phyloP scores from a whole-genome alignment of 2,113 vertebrate genomes.

The Cheilinus undulatus region DNA sequence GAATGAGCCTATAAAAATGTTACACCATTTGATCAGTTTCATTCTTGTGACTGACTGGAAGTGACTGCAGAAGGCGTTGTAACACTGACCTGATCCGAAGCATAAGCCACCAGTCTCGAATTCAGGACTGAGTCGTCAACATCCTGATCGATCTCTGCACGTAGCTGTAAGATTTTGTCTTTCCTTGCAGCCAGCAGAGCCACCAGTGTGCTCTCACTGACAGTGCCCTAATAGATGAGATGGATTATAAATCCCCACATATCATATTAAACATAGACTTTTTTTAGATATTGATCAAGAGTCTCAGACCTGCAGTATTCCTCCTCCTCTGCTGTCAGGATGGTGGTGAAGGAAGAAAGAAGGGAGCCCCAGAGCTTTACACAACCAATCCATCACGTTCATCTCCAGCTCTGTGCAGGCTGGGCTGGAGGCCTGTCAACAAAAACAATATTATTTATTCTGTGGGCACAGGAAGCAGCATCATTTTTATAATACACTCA shows the following conservation, averaged over 20 bases:
- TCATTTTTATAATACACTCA: background rate
- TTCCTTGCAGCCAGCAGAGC: conserved; percentile 93
- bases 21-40: background rate
- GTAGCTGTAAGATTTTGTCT: conserved; percentile 90
- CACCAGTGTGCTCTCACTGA: conserved; percentile 94
- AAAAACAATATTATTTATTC: background rate
- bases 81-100: conserved; percentile 91
- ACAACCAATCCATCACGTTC: conserved; percentile 97
- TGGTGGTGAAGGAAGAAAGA: conserved; percentile 92
- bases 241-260: background rate
- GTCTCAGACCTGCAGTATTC: conserved; percentile 89
- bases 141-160: conserved; percentile 82
- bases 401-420: conserved; percentile 97
- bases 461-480: background rate
- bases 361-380: conserved; percentile 94
- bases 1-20: conserved; percentile 89
- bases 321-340: conserved; percentile 89
- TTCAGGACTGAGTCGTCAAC: conserved; percentile 89
- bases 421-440: conserved; percentile 93
- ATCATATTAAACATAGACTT: background rate
- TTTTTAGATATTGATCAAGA: background rate
- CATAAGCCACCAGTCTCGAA: conserved; percentile 90
- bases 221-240: conserved; percentile 86
- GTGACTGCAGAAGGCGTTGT: background rate
- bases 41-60: background rate